Conservation (phyloP, 2,797 vertebrate genomes). For the Microhierax caerulescens region DNA sequence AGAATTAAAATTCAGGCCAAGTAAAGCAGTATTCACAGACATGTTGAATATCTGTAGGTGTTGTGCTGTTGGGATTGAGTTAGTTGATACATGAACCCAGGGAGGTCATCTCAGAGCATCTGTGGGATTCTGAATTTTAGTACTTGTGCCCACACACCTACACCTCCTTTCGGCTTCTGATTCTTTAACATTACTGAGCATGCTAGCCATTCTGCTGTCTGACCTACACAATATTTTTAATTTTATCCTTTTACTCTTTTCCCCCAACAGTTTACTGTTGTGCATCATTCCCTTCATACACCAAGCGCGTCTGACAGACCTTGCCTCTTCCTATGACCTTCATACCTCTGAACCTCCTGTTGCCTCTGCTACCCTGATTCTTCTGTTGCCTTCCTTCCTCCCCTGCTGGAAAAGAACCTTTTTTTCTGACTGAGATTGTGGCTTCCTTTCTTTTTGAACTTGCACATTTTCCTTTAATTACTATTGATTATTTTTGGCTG, state of each 20-base stretch:
- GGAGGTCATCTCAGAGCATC: neutral
- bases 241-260: constrained; percentile 56
- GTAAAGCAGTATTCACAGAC: neutral
- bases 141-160: neutral
- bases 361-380: constrained; percentile 63
- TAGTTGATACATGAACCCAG: neutral
- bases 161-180: neutral
- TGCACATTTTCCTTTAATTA: constrained; percentile 2
- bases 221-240: neutral
- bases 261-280: constrained; percentile 79
- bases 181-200: neutral
- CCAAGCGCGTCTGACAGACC: constrained; percentile 86
- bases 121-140: neutral
- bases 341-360: constrained; percentile 58
- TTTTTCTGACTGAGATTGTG: constrained; percentile 36
- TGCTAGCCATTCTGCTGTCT: neutral
- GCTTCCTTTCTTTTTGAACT: constrained; percentile 54
- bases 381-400: constrained; percentile 53
- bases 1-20: neutral
- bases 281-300: constrained; percentile 84
- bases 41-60: neutral
- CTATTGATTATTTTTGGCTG: constrained; percentile 33
- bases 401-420: constrained; percentile 3
- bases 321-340: constrained; percentile 71
- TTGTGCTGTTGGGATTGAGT: neutral